phyloP scores from a whole-genome alignment of 2,797 vertebrate genomes.

The Loriculus beryllinus region DNA sequence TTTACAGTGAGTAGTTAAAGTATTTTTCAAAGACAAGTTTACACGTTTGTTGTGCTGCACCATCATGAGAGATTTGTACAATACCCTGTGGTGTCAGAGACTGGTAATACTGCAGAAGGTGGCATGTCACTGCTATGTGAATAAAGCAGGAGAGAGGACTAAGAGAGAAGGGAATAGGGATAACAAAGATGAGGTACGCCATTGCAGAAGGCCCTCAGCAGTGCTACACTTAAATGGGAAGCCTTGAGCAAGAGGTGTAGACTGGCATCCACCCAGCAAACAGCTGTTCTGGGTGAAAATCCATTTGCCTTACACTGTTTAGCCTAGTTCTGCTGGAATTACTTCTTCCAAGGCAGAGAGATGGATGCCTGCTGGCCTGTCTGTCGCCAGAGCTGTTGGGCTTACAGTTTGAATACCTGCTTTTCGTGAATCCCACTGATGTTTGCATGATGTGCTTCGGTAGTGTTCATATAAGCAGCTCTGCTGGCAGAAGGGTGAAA shows the following conservation, averaged over 20 bases:
- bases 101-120: background rate
- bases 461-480: background rate
- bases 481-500: background rate
- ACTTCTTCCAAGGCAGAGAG: background rate
- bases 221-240: background rate
- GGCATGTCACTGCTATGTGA: background rate
- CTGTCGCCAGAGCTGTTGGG: accelerated
- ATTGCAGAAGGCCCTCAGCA: background rate
- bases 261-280: background rate
- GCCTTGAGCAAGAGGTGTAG: background rate
- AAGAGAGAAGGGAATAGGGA: background rate
- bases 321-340: background rate
- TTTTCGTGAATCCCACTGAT: background rate
- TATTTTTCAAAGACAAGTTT: background rate
- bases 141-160: background rate
- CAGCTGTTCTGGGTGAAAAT: background rate
- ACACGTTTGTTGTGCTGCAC: background rate
- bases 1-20: background rate
- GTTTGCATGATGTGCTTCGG: background rate
- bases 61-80: background rate
- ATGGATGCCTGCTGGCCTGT: background rate
- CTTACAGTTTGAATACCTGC: background rate
- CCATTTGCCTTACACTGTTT: background rate
- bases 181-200: background rate
- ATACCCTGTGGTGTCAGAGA: background rate